Evolutionary conservation across 2,797 vertebrate species (phyloP).

Genomic region (Peromyscus eremicus): DNA sequence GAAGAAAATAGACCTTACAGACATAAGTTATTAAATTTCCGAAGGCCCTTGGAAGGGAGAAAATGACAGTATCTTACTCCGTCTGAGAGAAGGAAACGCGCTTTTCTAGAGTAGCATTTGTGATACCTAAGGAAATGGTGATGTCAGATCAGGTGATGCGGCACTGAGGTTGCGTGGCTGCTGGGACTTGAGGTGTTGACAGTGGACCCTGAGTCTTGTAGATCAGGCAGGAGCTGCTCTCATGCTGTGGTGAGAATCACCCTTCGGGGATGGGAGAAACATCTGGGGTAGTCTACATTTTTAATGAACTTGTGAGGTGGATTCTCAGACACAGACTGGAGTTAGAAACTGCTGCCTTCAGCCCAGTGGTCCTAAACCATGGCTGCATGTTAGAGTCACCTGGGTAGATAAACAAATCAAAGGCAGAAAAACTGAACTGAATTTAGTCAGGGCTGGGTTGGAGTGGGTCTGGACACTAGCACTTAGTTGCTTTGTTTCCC

Average conservation of each 20-base stretch:
- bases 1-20: slow-evolving; percentile 11
- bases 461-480: not conserved
- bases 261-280: not conserved
- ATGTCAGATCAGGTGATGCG: not conserved
- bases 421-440: not conserved
- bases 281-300: not conserved
- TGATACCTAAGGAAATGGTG: not conserved
- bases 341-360: not conserved
- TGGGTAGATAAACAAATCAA: not conserved
- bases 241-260: not conserved
- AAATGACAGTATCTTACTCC: not conserved
- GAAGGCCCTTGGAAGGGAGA: slow-evolving; percentile 13
- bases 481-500: not conserved
- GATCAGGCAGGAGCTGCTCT: not conserved
- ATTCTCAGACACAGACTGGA: not conserved
- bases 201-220: not conserved
- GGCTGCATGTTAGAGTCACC: not conserved
- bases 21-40: slow-evolving; percentile 52
- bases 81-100: not conserved
- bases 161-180: not conserved
- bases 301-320: not conserved
- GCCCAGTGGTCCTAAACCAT: not conserved
- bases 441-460: not conserved
- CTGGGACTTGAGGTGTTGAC: slow-evolving; percentile 46
- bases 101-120: slow-evolving; percentile 9